Percentiles rank a stretch among this genome's conserved stretches.
Evolutionary conservation across 2,888 invertebrate species (phyloP).

Genomic region (Lasioglossum leucozonium): DNA sequence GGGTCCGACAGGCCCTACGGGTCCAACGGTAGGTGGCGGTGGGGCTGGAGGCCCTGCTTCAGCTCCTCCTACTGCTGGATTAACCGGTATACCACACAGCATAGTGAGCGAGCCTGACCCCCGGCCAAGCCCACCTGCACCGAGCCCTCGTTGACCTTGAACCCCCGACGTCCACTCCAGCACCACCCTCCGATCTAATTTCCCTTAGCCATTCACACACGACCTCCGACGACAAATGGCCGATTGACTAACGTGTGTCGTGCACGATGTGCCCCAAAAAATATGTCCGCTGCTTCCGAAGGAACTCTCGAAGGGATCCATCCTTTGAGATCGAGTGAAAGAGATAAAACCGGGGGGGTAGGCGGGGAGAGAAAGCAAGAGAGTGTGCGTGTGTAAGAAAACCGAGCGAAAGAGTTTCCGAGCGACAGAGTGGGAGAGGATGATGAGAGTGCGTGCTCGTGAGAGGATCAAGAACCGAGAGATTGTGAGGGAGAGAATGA

Average conservation of each 20-base stretch:
- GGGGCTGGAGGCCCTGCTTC: slow-evolving; percentile 81
- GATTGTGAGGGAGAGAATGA: slow-evolving; percentile 46
- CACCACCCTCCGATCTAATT: slow-evolving; percentile 78
- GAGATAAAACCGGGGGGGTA: slow-evolving; percentile 47
- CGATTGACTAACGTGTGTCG: slow-evolving; percentile 73
- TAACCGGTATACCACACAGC: slow-evolving; percentile 84
- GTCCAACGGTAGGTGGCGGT: slow-evolving; percentile 77
- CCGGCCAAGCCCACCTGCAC: slow-evolving; percentile 84
- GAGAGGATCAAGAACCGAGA: slow-evolving; percentile 17
- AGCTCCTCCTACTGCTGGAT: slow-evolving; percentile 82
- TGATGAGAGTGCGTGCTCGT: neutral
- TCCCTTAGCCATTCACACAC: slow-evolving; percentile 78
- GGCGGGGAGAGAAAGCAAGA: slow-evolving; percentile 34
- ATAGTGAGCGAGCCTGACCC: slow-evolving; percentile 85
- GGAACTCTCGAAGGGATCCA: slow-evolving; percentile 73
- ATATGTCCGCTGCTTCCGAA: slow-evolving; percentile 82
- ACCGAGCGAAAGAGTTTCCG: neutral
- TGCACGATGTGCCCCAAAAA: slow-evolving; percentile 68
- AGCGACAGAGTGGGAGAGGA: slow-evolving; percentile 32
- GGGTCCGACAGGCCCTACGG: slow-evolving; percentile 78
- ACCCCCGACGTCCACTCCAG: slow-evolving; percentile 74
- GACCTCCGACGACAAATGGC: slow-evolving; percentile 72
- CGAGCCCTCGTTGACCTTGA: slow-evolving; percentile 84
- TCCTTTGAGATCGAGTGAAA: slow-evolving; percentile 66
- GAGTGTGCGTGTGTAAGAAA: slow-evolving; percentile 27